Base-by-base conservation (phyloP, 2,797 vertebrate species). In the Accipiter superciliosus region DNA sequence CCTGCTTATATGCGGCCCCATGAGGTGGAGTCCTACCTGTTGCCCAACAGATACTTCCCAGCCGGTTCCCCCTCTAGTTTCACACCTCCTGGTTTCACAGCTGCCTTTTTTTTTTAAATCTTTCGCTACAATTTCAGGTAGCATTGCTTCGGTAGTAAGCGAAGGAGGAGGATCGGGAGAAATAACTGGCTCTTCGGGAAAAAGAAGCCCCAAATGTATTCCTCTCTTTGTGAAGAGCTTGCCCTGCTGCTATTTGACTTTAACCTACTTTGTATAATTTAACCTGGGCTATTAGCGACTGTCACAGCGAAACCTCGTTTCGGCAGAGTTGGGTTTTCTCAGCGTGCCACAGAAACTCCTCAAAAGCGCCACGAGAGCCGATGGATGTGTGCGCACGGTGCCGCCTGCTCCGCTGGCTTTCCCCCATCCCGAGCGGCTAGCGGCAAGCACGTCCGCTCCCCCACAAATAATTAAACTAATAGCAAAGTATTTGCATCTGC, bases 401-500 rank as follows among this genome's bases (percentile, higher is more conserved):
- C 63, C 12, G 8, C 86, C 62, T 19, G 61, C 77, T 52, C 44
- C 1, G 5, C 39, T 73, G 82, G 9, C 58, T 74, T 84, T 63
- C 15, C 16, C 33, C 39, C 2, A 3, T 26, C 69, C 53, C 0
- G 0, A 61, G 39, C 0, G 19, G 63, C 59, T 33, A 63, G 58
- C 3, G 19, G 81, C 4, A 11, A 52, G 20, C 57, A 11, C 3
- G 11, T 44, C 67, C 0, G 0, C 52, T 87, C 31, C 24, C 3
- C 45, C 3, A 2, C 2, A 4, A 58, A 45, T 62, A 69, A 88
- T 82, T 90, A 89, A 83, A 83, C 52, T 37, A 52, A 62, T 29
- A 63, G 17, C 0, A 0, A 61, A 61, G 57, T 62, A 49, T 92
- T 92, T 88, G 79, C 79, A 15, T 84, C 70, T 85, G 84, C 66